Evolutionary conservation across 2,888 invertebrate species (phyloP), one percentile per base, ranked within the genome.

Genomic region (Diadromus collaris): DNA sequence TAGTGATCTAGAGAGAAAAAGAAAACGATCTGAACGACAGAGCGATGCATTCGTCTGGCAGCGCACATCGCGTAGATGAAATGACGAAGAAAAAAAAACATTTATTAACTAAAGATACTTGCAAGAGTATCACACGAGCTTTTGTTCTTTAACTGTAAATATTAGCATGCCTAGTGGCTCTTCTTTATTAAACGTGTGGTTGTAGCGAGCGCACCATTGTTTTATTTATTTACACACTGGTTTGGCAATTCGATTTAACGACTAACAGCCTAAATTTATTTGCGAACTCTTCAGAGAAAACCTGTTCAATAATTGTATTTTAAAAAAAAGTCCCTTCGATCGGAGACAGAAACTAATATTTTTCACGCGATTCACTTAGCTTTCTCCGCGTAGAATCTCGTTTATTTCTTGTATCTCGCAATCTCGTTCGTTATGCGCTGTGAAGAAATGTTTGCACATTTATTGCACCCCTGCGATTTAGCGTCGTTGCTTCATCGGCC

Each of bases 221-320:
- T 88, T 86, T 83, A 87, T 87, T 88, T 87, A 86, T 87, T 88
- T 85, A 86, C 83, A 83, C 80, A 60, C 71, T 83, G 82, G 83
- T 81, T 80, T 81, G 81, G 72, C 80, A 74, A 58, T 79, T 75
- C 27, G 60, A 73, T 78, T 34, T 76, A 68, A 79, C 56, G 6
- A 73, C 67, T 64, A 51, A 78, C 56, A 60, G 54, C 58, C 54
- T 44, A 29, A 34, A 29, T 48, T 24, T 29, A 19, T 69, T 68
- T 68, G 19, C 24, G 24, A 41, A 68, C 54, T 56, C 68, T 60
- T 46, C 60, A 60, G 27, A 10, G 41, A 56, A 29, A 24, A 65
- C 34, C 19, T 16, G 19, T 67, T 46, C 13, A 56, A 27, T n/a
- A 13, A 41, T 58, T 16, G 32, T n/a, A 32, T n/a, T 21, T 13